A percentile compares a stretch with the other conserved stretches of the same genome.
These are phyloP conservation scores for Alaudala cheleensis DNA, from an alignment of 2,113 vertebrate genomes.

Conservation along the genomic window DNA sequence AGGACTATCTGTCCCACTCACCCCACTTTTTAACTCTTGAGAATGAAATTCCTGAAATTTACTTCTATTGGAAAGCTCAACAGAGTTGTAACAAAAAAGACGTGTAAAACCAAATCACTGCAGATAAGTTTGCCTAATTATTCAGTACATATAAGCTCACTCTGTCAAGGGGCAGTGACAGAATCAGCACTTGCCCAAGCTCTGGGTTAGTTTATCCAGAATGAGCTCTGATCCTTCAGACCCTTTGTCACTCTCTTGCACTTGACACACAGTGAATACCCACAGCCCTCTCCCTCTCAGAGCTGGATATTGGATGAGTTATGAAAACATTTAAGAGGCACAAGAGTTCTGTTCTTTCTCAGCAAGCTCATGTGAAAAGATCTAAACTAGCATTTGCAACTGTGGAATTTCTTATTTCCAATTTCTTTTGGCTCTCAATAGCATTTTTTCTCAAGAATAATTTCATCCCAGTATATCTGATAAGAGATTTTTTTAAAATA, in stretches of 20 bases:
- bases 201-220: neutral
- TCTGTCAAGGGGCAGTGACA: neutral
- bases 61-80: neutral
- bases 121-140: neutral
- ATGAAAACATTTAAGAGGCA: neutral
- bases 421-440: neutral
- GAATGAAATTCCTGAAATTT: neutral
- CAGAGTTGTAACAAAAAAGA: neutral
- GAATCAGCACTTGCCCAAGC: neutral
- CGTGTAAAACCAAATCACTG: neutral
- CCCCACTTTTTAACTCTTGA: rapidly evolving
- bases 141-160: neutral
- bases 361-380: neutral
- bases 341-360: neutral
- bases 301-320: neutral
- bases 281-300: neutral
- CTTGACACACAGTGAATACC: neutral
- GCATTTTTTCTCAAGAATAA: constrained; percentile 33
- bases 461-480: constrained; percentile 49
- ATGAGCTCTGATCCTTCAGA: neutral
- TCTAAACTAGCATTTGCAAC: neutral
- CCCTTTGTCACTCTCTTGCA: neutral
- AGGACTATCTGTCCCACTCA: neutral
- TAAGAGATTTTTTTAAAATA: neutral
- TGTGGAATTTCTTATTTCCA: neutral